Conservation (phyloP, 2,797 vertebrate genomes). For the Urophycis tenuis region DNA sequence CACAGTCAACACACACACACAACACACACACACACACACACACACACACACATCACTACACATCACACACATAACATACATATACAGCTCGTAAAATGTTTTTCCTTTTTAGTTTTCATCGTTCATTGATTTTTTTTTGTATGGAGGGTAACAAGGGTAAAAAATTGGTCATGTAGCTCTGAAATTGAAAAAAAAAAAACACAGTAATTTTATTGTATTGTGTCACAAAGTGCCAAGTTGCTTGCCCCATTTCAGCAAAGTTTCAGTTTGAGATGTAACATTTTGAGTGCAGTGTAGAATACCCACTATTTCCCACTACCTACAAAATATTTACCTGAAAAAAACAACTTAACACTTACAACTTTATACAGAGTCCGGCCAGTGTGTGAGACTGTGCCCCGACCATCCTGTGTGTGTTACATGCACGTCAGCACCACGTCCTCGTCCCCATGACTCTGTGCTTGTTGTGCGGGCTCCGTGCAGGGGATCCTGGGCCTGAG, state of each 20-base stretch:
- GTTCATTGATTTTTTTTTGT: slow-evolving; percentile 49
- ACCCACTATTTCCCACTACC: neutral
- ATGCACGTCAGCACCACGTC: neutral
- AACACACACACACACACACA: slow-evolving; percentile 4
- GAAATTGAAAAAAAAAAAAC: slow-evolving; percentile 36
- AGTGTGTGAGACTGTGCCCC: neutral
- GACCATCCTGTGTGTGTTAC: neutral
- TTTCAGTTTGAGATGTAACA: neutral
- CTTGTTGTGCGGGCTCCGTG: neutral
- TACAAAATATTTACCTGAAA: neutral
- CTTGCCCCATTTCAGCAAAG: slow-evolving; percentile 26
- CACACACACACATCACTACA: neutral
- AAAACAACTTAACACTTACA: neutral
- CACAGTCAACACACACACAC: slow-evolving; percentile 15
- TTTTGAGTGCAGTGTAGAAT: neutral
- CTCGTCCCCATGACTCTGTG: neutral
- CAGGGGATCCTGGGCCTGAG: slow-evolving; percentile 95
- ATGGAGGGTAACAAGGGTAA: too few species aligned
- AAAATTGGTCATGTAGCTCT: slow-evolving; percentile 24
- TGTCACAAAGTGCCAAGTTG: slow-evolving; percentile 31
- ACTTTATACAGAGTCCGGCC: neutral
- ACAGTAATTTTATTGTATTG: slow-evolving; percentile 22
- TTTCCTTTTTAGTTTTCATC: slow-evolving; percentile 37
- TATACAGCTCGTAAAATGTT: slow-evolving; percentile 23
- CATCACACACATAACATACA: neutral